A percentile compares a stretch with the other conserved stretches of the same genome.
phyloP scores from a whole-genome alignment of 2,797 vertebrate genomes.

The Pangasius larnaudii region DNA sequence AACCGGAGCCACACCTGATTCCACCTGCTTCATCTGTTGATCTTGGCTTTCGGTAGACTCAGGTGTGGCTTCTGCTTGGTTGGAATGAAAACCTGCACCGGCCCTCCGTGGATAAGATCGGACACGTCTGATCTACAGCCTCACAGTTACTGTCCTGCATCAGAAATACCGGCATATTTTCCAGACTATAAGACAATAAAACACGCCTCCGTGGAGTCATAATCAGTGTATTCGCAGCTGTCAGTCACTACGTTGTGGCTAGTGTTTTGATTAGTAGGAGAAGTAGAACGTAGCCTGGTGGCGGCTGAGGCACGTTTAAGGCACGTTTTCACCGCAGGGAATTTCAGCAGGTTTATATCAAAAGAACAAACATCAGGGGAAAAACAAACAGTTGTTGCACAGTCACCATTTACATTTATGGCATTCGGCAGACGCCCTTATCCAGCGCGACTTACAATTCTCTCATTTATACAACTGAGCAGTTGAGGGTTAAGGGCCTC shows the following conservation, averaged over 20 bases:
- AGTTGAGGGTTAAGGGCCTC: no score
- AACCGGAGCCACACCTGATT: no score
- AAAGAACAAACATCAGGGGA: background rate
- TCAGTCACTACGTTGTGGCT: background rate
- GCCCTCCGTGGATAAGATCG: no score
- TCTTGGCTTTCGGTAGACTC: no score
- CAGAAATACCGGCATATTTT: background rate
- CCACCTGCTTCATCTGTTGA: no score
- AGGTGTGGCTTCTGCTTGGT: no score
- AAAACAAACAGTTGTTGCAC: background rate
- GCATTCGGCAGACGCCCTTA: no score
- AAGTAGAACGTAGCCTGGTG: background rate
- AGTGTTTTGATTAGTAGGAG: background rate
- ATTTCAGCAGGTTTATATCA: background rate
- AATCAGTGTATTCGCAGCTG: background rate
- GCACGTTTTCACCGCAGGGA: background rate
- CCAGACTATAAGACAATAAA: constrained; percentile 9
- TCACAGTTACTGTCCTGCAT: background rate
- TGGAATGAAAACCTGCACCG: no score
- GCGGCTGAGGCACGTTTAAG: background rate
- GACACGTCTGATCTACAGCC: no score
- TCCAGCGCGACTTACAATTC: no score
- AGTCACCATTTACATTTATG: background rate
- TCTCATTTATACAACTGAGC: no score
- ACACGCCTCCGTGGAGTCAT: background rate